phyloP scores from a whole-genome alignment of 2,113 vertebrate genomes.

The Sinocyclocheilus anophthalmus region DNA sequence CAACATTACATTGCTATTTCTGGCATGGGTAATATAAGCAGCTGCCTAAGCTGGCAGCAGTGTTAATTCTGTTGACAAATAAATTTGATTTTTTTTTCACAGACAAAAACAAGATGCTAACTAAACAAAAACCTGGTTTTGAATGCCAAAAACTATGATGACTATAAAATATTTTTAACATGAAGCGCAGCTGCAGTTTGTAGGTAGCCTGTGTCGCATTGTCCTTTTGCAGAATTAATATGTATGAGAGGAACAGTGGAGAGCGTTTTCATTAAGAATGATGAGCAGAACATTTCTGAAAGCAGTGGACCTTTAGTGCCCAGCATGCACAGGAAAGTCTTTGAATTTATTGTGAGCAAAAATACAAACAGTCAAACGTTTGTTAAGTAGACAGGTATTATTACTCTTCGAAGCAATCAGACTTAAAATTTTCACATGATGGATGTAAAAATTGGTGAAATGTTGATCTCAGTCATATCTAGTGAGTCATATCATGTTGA shows the following conservation, averaged over 20 bases:
- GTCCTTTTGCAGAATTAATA: conserved; percentile 15
- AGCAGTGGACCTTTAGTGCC: conserved; percentile 15
- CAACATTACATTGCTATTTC: background rate
- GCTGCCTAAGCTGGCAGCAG: no score
- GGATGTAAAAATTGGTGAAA: no score
- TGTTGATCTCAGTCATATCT: no score
- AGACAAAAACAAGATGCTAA: no score
- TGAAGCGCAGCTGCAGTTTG: background rate
- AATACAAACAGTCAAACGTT: background rate
- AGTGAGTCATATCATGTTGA: no score
- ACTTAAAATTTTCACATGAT: no score
- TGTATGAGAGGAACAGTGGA: conserved; percentile 8
- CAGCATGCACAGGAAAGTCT: background rate
- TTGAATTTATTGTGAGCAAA: background rate
- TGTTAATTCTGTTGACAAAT: no score
- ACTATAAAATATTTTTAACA: conserved; percentile 1
- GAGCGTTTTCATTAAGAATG: conserved; percentile 24
- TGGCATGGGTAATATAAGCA: background rate
- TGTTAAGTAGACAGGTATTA: no score
- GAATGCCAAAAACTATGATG: no score
- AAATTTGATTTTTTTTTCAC: no score
- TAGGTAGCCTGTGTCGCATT: background rate
- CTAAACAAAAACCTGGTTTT: no score
- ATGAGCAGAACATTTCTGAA: background rate
- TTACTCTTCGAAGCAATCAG: no score